Conservation (phyloP, 2,797 vertebrate species). For the Centropyge bicolor region DNA sequence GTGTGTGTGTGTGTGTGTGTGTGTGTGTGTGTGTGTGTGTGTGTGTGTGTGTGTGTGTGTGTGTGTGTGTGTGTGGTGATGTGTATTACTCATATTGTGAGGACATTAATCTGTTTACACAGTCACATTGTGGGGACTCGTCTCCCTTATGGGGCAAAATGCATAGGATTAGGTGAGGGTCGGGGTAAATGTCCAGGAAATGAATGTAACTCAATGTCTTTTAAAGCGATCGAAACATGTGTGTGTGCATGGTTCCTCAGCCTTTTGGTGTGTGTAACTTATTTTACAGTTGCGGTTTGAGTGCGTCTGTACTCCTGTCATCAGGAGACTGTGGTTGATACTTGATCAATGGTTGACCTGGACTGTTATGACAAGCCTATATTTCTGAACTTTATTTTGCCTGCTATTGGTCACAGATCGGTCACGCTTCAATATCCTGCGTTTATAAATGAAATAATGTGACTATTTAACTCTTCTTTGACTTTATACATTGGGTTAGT, state of each 20-base stretch:
- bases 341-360: constrained; percentile 41
- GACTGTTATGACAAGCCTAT: constrained; percentile 41
- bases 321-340: constrained; percentile 19
- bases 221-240: too few species aligned
- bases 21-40: neutral
- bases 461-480: constrained; percentile 13
- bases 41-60: neutral
- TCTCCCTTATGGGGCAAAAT: too few species aligned
- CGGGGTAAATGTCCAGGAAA: too few species aligned
- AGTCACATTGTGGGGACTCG: too few species aligned
- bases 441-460: constrained; percentile 13
- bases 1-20: neutral
- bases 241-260: neutral
- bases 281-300: constrained; percentile 39
- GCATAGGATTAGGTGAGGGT: too few species aligned
- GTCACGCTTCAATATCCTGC: neutral
- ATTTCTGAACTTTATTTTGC: constrained; percentile 22
- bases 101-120: too few species aligned
- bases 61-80: too few species aligned
- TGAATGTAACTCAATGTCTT: too few species aligned
- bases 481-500: neutral
- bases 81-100: too few species aligned
- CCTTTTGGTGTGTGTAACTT: constrained; percentile 23
- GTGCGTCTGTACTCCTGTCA: constrained; percentile 5
- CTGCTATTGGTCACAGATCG: constrained; percentile 12